These are phyloP conservation scores for Pelusios castaneus DNA, from an alignment of 2,113 vertebrate species.

Conservation along the genomic window DNA sequence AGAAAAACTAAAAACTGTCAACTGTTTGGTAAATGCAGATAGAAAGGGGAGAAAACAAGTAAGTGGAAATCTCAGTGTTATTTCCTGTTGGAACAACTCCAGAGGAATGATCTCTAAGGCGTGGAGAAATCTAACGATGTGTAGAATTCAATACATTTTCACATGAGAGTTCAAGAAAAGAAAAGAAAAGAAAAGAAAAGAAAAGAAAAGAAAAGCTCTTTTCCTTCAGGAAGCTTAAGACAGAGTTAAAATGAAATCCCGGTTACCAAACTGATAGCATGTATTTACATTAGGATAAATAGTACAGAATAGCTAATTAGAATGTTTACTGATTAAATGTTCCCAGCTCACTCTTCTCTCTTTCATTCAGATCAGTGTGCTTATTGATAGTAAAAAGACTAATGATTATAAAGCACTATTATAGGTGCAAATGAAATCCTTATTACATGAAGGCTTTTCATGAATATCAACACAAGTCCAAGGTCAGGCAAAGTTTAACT, in stretches of 20 bases:
- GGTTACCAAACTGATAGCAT: neutral
- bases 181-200: too few relatives aligned
- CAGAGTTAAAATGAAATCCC: neutral
- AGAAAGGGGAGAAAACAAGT: neutral
- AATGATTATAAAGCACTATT: conserved; percentile 6
- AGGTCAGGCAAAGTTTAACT: conserved; percentile 33
- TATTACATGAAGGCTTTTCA: neutral
- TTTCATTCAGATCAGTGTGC: conserved; percentile 2
- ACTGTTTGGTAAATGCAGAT: neutral
- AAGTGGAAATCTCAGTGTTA: neutral
- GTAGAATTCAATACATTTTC: neutral
- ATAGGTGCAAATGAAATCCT: neutral
- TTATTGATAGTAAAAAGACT: conserved; percentile 1
- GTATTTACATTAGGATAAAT: neutral
- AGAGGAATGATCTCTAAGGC: neutral
- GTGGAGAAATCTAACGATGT: neutral
- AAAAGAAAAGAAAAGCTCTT: neutral
- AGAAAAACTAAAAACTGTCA: neutral
- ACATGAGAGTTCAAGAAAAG: neutral
- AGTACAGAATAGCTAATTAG: neutral
- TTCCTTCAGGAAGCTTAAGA: neutral
- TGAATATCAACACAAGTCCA: conserved; percentile 35
- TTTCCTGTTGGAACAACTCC: neutral
- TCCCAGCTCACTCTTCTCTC: neutral
- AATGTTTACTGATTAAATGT: neutral